Conservation (phyloP, 1,140 invertebrate genomes). For the Chymomyza costata region DNA sequence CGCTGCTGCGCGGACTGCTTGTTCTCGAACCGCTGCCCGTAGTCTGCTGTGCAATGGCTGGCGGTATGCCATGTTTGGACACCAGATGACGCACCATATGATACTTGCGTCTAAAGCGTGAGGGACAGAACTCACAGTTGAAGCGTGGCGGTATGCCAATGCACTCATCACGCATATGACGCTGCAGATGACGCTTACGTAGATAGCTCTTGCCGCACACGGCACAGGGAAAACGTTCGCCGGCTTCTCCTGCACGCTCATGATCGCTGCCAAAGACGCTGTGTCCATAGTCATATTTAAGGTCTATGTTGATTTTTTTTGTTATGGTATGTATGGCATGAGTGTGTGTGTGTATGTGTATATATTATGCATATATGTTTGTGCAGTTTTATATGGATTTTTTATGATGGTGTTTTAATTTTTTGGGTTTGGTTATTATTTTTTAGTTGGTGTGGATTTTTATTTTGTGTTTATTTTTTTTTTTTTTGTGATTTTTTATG, state of each 20-base stretch:
- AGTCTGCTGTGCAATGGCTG: slow-evolving; percentile 63
- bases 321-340: slow-evolving; percentile 12
- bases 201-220: slow-evolving; percentile 81
- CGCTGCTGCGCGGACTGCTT: slow-evolving; percentile 13
- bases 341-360: slow-evolving; percentile 19
- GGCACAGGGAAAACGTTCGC: slow-evolving; percentile 77
- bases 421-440: slow-evolving; percentile 21
- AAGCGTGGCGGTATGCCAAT: slow-evolving; percentile 81
- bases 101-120: slow-evolving; percentile 79
- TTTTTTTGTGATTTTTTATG: slow-evolving; percentile 22
- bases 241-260: slow-evolving; percentile 18
- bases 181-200: slow-evolving; percentile 81
- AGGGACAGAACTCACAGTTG: slow-evolving; percentile 80
- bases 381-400: slow-evolving; percentile 17
- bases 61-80: slow-evolving; percentile 75
- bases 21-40: slow-evolving; percentile 54
- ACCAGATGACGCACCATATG: slow-evolving; percentile 79
- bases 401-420: slow-evolving; percentile 30
- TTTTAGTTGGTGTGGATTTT: slow-evolving; percentile 12
- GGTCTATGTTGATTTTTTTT: slow-evolving; percentile 31
- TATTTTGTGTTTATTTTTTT: slow-evolving; percentile 14
- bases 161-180: slow-evolving; percentile 82
- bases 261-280: slow-evolving; percentile 46
- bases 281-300: slow-evolving; percentile 49
- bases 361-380: slow-evolving; percentile 13